A percentile compares a stretch with the other conserved stretches of the same genome.
Conservation (phyloP, 1,140 invertebrate genomes). For the Penaeus indicus region DNA sequence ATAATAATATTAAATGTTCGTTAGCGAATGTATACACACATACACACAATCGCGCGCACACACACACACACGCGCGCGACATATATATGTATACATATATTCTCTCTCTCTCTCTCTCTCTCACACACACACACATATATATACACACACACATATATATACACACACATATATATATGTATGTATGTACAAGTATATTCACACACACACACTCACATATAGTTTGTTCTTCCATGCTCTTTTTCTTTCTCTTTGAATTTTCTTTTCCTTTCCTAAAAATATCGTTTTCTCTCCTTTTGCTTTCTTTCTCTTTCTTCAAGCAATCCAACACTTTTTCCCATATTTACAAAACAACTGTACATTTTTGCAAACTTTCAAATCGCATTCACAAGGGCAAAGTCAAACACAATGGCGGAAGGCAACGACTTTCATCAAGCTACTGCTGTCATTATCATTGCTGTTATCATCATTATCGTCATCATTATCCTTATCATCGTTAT, state of each 20-base stretch:
- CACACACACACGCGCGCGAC: background rate
- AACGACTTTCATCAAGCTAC: background rate
- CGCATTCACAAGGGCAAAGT: background rate
- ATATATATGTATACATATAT: background rate
- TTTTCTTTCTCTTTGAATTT: no score
- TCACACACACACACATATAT: background rate
- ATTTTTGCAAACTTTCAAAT: background rate
- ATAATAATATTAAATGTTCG: background rate
- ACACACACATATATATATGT: background rate
- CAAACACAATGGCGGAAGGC: background rate
- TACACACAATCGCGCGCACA: background rate
- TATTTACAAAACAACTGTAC: background rate
- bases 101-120: background rate
- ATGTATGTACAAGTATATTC: background rate
- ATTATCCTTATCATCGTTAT: background rate
- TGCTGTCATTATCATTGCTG: background rate
- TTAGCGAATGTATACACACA: background rate
- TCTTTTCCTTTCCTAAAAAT: no score
- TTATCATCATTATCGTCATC: background rate
- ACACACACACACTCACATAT: background rate
- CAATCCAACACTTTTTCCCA: no score
- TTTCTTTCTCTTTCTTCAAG: no score
- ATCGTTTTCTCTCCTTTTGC: no score
- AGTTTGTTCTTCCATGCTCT: no score
- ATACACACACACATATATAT: background rate